Evolutionary conservation across 1,140 invertebrate species (phyloP), one percentile per base, ranked within the genome.

Genomic region (Heliconius himera): DNA sequence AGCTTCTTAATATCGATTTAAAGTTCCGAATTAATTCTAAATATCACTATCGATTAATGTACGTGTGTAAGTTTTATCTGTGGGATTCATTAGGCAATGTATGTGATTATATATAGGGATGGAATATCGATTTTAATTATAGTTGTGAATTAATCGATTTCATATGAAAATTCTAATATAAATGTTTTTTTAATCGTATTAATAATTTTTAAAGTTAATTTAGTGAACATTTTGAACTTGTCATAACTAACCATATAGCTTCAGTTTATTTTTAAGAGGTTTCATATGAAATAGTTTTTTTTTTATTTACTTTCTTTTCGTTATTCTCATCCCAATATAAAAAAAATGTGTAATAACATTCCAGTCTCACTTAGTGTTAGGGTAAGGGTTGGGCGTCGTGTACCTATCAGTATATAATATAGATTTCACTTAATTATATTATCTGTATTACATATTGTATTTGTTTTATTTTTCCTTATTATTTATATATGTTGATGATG

Each of bases 401-500:
- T 85, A 81, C 84, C 84, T 81, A 84, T 86, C 87, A 81, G 78
- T 87, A 85, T 88, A 83, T 66, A 87, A 87, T 89, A 87, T 89
- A 89, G 84, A 87, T 83, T 85, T 88, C 82, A 87, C 85, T 89
- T 87, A 85, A 89, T 88, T 88, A 86, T 66, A 66, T 29, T 66
- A 89, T 86, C 84, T 87, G 79, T 88, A 88, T 84, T 87, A 82
- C 81, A 84, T 51, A 51, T 51, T 79, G 74, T 56, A 41, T 73
- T 73, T 70, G 70, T 82, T 86, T 85, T 76, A 79, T 81, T 83
- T 75, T 8, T 46, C 41, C 41, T 46, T 46, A 46, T 46, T 46
- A 16, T 11, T 46, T 46, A 16, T 11, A 46, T 46, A 46, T 16
- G 3, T 16, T 46, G 41, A 46, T 41, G 38, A 41, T 16, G 16